Evolutionary conservation across 37 sponge, comb jelly and placozoan species (phyloP).

Genomic region (Geodia barretti): DNA sequence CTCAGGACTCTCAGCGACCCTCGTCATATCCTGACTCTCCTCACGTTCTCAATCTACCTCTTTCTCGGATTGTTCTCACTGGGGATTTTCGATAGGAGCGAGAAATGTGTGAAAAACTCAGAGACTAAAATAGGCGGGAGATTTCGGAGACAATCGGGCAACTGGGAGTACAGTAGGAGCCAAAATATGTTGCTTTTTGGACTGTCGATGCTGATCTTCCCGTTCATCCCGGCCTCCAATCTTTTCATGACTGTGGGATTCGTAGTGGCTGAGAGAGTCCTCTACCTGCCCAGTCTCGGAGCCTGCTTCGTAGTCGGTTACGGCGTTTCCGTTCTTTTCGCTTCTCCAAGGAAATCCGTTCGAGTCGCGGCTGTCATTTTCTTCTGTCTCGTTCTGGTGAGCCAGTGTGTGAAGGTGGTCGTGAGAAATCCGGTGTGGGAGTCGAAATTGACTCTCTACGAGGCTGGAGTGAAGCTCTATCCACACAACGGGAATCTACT

Average conservation of each 20-base stretch:
- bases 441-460: conserved; percentile 69
- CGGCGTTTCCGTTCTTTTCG: neutral
- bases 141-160: neutral
- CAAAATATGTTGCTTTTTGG: conserved; percentile 50
- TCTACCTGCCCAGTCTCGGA: conserved; percentile 88
- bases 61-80: conserved; percentile 13
- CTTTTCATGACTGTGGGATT: conserved; percentile 95
- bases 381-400: conserved; percentile 15
- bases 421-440: conserved; percentile 75
- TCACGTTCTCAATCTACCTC: conserved; percentile 26
- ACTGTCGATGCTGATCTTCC: conserved; percentile 77
- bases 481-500: conserved; percentile 82
- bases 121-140: neutral
- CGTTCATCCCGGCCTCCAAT: conserved; percentile 93
- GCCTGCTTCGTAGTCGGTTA: conserved; percentile 30
- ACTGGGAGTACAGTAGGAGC: neutral
- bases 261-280: conserved; percentile 93
- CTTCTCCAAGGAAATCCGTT: neutral
- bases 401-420: conserved; percentile 45
- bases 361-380: neutral
- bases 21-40: conserved; percentile 63
- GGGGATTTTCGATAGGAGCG: neutral
- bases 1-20: conserved; percentile 62
- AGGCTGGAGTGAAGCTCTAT: conserved; percentile 65
- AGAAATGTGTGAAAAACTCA: neutral